Base-by-base conservation (phyloP, 1,140 invertebrate genomes). In the Drepana arcuata region DNA sequence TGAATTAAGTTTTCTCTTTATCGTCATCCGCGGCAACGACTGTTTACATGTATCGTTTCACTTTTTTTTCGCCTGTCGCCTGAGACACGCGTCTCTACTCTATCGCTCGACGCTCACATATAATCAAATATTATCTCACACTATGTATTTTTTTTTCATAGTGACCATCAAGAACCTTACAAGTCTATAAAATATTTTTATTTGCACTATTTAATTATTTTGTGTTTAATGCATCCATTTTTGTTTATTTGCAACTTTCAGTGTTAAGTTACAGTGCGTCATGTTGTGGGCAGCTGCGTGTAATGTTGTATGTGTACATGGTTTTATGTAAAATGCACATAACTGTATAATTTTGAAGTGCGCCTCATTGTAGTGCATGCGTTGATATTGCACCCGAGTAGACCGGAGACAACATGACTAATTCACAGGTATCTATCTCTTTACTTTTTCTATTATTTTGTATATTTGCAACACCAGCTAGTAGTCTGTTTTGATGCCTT, bases 331-430 rank as follows among this genome's bases (percentile, higher is more conserved):
- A 70, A 61, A 79, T 75, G 78, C 78, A 79, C 78, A 68, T 38
- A 43, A 65, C 49, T 66, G 41, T 80, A 54, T 79, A 65, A 63
- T 67, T 70, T 54, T 59, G 67, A 52, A 74, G 67, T 66, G 58
- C 56, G 63, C 60, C 61, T 70, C 46, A 68, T 59, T 72, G 74
- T 82, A 82, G 73, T 82, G 78, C 78, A 82, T 82, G 78, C 57
- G 38, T 74, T 75, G 56, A 55, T 67, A 58, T 65, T 44, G 65
- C 77, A 78, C 78, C 58, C 28, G 54, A 57, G 38, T 68, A 69
- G 59, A 53, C 27, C 13, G 60, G 60, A 58, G 60, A 45, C 74
- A 57, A 57, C 40, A 83, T 83, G 80, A 83, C 80, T 65, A 83
- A 83, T 73, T 78, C 77, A 61, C 80, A 83, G 80, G 80, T 83